Base-by-base conservation (phyloP, 2,113 vertebrate genomes). In the Xenopus borealis region DNA sequence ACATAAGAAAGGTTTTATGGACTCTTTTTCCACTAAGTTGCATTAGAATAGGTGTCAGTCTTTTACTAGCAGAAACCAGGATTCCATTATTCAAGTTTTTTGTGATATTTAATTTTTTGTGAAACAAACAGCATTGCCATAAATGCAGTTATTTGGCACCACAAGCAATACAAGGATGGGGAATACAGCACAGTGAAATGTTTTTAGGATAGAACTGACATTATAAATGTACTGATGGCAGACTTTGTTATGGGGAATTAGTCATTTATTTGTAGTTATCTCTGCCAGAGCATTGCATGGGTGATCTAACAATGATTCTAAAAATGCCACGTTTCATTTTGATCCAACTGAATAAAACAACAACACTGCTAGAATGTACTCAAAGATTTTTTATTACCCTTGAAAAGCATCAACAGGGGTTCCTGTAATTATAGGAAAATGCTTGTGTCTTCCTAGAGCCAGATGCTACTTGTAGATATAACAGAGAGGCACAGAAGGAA, bases 321-420 rank as follows among this genome's bases (percentile, higher is more conserved):
- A 45, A 40, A 55, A 18, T 14, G 72, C 44, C 11, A 53, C 14
- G 33, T 12, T 67, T 61, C 65, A 62, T 75, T 19, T 23, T 61
- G 11, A 65, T 44, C 62, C 30, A 44, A 17, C 30, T 57, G 30
- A 55, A 18, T 19, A 30, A 9, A 44, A 52, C 23, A 55, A 55
- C 53, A 55, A 8, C 53, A 16, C 53, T 55, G 53, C 53, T 3
- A n/a, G 8, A 13, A 16, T 33, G 44, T 47, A 19, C 45, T 20
- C 57, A 23, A 23, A 47, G 68, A 59, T 45, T 64, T 14, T 70
- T 70, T 70, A 70, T 70, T 59, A 55, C 53, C 55, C 55, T 59
- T 14, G 53, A 18, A 70, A 70, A 59, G 20, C 10, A 45, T 19
- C 68, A 45, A 44, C 17, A 9, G 17, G 72, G 44, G 55, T 59